Percentiles rank a stretch among this genome's conserved stretches.
phyloP scores from a whole-genome alignment of 2,888 invertebrate species.

The Tipula lateralis region DNA sequence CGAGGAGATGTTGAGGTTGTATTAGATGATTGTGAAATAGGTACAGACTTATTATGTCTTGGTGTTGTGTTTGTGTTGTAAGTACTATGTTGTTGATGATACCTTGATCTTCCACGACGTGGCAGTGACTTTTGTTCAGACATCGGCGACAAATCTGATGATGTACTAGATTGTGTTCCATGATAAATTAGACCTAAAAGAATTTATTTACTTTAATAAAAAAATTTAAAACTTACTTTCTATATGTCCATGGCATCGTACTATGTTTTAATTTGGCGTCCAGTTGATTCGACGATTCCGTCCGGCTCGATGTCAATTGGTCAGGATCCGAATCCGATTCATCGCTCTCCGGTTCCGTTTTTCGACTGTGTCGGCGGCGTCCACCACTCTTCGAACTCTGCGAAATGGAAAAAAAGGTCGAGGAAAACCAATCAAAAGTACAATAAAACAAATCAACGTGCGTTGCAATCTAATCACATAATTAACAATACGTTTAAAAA shows the following conservation, averaged over 20 bases:
- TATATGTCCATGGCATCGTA: constrained; percentile 38
- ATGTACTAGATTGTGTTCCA: constrained; percentile 70
- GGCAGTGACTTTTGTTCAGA: constrained; percentile 72
- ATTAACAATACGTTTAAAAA: neutral
- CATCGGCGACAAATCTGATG: constrained; percentile 72
- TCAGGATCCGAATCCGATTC: constrained; percentile 72
- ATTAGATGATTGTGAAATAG: constrained; percentile 44
- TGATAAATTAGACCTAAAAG: constrained; percentile 65
- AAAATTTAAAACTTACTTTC: neutral
- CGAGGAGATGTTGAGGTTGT: constrained; percentile 47
- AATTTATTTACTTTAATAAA: constrained; percentile 28
- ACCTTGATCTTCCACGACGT: constrained; percentile 66
- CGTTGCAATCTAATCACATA: neutral
- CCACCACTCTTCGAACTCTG: constrained; percentile 57
- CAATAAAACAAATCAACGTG: neutral
- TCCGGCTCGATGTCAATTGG: constrained; percentile 66
- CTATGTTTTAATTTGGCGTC: constrained; percentile 68
- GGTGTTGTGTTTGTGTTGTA: constrained; percentile 53
- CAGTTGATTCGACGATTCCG: constrained; percentile 69
- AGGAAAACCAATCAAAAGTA: neutral
- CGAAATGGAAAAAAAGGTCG: too few species aligned
- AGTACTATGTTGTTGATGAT: constrained; percentile 51
- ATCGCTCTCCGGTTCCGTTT: constrained; percentile 65
- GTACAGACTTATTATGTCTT: constrained; percentile 44
- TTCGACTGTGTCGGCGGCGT: constrained; percentile 57